Evolutionary conservation across 1,140 invertebrate species (phyloP).

Genomic region (Camponotus vicinus): DNA sequence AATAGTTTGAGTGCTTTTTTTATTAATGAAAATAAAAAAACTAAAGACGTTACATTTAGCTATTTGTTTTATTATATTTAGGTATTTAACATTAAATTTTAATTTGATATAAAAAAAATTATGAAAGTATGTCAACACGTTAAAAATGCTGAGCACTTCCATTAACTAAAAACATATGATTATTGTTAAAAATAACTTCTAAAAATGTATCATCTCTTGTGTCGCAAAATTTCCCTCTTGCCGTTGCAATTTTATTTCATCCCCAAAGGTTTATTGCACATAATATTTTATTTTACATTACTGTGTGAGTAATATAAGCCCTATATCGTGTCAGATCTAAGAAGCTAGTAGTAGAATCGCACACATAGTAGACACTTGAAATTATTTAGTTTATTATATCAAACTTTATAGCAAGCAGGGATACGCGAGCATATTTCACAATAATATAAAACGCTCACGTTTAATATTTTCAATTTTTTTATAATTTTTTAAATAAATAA

Average conservation of each 20-base stretch:
- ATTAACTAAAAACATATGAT: background rate
- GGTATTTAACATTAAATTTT: background rate
- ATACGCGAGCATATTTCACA: background rate
- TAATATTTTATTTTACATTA: conserved; percentile 30
- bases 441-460: background rate
- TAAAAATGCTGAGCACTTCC: background rate
- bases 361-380: conserved; percentile 5
- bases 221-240: background rate
- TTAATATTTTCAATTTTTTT: background rate
- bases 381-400: conserved; percentile 17
- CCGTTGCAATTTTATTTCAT: conserved; percentile 18
- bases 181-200: conserved; percentile 5
- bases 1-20: background rate
- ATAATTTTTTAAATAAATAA: background rate
- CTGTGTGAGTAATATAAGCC: conserved; percentile 22
- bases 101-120: background rate
- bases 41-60: background rate
- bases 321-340: background rate
- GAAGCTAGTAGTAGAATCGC: conserved; percentile 13
- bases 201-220: background rate
- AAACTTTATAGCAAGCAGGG: background rate
- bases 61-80: conserved; percentile 2
- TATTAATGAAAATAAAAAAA: background rate
- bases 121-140: background rate
- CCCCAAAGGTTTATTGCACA: background rate